These are phyloP conservation scores for Dasysyrphus albostriatus DNA, from an alignment of 2,888 invertebrate genomes.

Conservation along the genomic window DNA sequence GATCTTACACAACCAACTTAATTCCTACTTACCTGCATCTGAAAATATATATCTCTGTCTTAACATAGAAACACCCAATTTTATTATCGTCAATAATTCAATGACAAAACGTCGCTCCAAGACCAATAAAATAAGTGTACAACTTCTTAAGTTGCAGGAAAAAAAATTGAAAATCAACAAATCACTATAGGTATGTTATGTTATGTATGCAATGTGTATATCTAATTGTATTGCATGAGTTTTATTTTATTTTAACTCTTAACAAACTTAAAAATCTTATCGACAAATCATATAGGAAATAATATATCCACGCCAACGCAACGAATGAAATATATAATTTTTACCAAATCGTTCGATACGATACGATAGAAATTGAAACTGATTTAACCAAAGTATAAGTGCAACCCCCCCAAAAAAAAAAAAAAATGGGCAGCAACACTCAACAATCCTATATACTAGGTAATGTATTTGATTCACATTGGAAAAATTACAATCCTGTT, in stretches of 20 bases:
- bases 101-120: slow-evolving; percentile 59
- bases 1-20: slow-evolving; percentile 25
- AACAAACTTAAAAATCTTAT: slow-evolving; percentile 53
- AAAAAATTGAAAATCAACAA: slow-evolving; percentile 41
- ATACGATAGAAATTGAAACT: slow-evolving; percentile 26
- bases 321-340: slow-evolving; percentile 50
- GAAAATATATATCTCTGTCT: not conserved
- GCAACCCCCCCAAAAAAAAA: slow-evolving; percentile 1
- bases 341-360: slow-evolving; percentile 31
- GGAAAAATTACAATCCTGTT: slow-evolving; percentile 17
- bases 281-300: slow-evolving; percentile 60
- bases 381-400: not conserved
- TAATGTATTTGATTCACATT: slow-evolving; percentile 29
- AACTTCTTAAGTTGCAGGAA: slow-evolving; percentile 21
- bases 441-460: slow-evolving; percentile 11
- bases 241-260: not conserved
- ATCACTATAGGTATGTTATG: slow-evolving; percentile 13
- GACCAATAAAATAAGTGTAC: slow-evolving; percentile 1
- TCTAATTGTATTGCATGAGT: slow-evolving; percentile 46
- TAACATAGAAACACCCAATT: slow-evolving; percentile 21
- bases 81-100: slow-evolving; percentile 30
- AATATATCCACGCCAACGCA: slow-evolving; percentile 72
- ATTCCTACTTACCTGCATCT: not conserved
- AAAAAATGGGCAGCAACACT: not conserved
- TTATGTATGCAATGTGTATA: not conserved